Base-by-base conservation (phyloP, 2,888 invertebrate species). In the Argyra leucocephala region DNA sequence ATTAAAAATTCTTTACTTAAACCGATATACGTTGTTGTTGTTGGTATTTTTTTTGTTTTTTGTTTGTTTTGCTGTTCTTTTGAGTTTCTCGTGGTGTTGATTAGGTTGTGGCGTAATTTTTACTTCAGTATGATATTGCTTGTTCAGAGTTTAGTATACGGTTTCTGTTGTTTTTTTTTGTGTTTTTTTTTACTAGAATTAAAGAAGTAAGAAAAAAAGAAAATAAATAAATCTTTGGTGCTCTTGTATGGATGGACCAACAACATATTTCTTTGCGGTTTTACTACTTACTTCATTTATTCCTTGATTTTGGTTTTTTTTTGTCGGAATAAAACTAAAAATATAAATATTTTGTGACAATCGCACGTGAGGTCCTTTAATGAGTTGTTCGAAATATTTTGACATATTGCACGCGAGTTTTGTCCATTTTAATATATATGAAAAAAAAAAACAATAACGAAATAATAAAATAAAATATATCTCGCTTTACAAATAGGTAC, bases 41-140 rank as follows among this genome's bases (percentile, higher is more conserved):
- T n/a, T n/a, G n/a, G 48, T 37, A 37, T 12, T 3, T 15, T 37
- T 12, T 2, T 2, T 48, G n/a, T 48, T 12, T 48, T 31, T 31
- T 31, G 5, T 10, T 1, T 3, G 48, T 18, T 18, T 48, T 48
- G 18, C 15, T 18, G n/a, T 48, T 2, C 15, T 9, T 48, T 1
- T 2, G 5, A 18, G 5, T 48, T 48, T 48, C 48, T 69, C 65
- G 69, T 68, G 68, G 69, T 68, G 69, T 68, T 68, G 69, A 69
- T 68, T 69, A 67, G 66, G 67, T 67, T 69, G 69, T 68, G 69
- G 69, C 69, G 69, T 69, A 68, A 66, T 68, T 68, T 66, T 67
- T 65, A 67, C 67, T 77, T 80, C 78, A 80, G 79, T 80, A 78
- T 75, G 74, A 75, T 77, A 76, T 76, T 78, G 79, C 76, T 78